Conservation (phyloP, 2,113 vertebrate genomes). For the Pao palembangensis region DNA sequence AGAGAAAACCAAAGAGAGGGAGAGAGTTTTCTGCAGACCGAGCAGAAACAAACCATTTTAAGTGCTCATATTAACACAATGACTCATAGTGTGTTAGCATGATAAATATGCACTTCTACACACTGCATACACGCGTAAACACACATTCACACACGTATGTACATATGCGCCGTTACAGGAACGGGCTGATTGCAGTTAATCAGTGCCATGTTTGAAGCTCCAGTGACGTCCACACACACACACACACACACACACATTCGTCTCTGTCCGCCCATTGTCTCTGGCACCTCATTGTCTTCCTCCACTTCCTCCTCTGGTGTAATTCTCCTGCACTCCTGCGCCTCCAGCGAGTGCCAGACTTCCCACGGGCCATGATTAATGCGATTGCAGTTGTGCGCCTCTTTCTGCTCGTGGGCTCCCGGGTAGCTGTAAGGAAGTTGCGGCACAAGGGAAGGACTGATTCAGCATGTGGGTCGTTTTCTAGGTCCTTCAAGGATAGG, state of each 20-base stretch:
- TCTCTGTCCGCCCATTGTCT: slow-evolving; percentile 29
- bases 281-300: slow-evolving; percentile 18
- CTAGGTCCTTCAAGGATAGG: slow-evolving; percentile 40
- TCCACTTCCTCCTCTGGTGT: slow-evolving; percentile 41
- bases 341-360: slow-evolving; percentile 44
- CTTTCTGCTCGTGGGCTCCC: slow-evolving; percentile 53
- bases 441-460: slow-evolving; percentile 51
- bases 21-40: too few relatives aligned
- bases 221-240: slow-evolving; percentile 8
- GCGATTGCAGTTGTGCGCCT: slow-evolving; percentile 53
- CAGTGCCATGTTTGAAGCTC: slow-evolving; percentile 49
- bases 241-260: slow-evolving; percentile 26
- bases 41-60: too few relatives aligned
- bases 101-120: too few relatives aligned
- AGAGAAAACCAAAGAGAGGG: too few relatives aligned
- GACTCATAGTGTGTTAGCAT: too few relatives aligned
- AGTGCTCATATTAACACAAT: too few relatives aligned
- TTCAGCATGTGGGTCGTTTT: slow-evolving; percentile 32
- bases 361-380: slow-evolving; percentile 74
- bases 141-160: not conserved
- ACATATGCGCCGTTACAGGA: not conserved
- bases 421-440: slow-evolving; percentile 51
- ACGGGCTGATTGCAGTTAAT: slow-evolving; percentile 51
- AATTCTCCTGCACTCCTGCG: slow-evolving; percentile 24
- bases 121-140: not conserved